Conservation (phyloP, 2,797 vertebrate species). For the Muraenolepis orangiensis region DNA sequence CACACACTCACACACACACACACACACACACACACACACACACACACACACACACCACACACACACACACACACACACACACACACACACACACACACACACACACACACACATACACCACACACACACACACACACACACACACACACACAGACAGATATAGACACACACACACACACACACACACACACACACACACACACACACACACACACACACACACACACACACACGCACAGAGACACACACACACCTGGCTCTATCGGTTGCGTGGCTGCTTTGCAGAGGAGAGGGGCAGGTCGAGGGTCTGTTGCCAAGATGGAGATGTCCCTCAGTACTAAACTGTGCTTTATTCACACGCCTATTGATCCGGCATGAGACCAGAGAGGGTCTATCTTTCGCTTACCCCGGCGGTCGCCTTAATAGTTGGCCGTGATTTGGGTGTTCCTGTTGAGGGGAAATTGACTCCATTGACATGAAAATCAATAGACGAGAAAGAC, state of each 20-base stretch:
- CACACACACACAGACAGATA: no score
- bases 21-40: no score
- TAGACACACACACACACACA: no score
- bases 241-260: constrained; percentile 46
- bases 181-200: constrained; percentile 21
- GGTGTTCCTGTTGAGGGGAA: constrained; percentile 21
- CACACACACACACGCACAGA: constrained; percentile 17
- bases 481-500: constrained; percentile 51
- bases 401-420: constrained; percentile 22
- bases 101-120: no score
- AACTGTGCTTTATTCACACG: constrained; percentile 50
- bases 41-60: no score
- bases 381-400: constrained; percentile 34
- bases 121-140: no score
- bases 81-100: no score
- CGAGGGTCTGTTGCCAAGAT: constrained; percentile 43
- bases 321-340: constrained; percentile 47
- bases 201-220: constrained; percentile 16
- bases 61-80: no score
- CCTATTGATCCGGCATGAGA: constrained; percentile 50
- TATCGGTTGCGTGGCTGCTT: constrained; percentile 45
- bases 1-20: no score
- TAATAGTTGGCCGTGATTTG: constrained; percentile 35
- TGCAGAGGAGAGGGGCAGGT: constrained; percentile 34
- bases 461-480: constrained; percentile 34